A percentile compares a stretch with the other conserved stretches of the same genome.
Conservation (phyloP, 2,797 vertebrate species). For the Silurus lanzhouensis region DNA sequence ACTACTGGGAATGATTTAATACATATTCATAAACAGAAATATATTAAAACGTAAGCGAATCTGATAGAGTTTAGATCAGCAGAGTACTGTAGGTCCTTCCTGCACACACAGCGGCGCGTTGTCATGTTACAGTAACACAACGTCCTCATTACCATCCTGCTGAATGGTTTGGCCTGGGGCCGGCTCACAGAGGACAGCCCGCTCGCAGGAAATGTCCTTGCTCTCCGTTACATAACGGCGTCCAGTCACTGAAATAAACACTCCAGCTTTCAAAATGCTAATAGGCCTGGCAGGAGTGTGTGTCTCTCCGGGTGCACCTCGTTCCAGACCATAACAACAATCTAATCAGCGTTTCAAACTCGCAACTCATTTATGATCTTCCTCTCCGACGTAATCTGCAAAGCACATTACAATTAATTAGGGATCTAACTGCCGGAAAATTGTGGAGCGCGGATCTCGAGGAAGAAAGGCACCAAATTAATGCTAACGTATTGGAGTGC, state of each 20-base stretch:
- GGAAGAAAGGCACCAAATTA: conserved; percentile 25
- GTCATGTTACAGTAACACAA: conserved; percentile 6
- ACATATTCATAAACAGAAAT: no score
- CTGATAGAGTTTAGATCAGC: no score
- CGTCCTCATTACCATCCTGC: conserved; percentile 30
- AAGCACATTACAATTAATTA: conserved; percentile 31
- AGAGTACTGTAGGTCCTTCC: no score
- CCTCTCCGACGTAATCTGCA: conserved; percentile 2
- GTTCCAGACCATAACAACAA: conserved; percentile 4
- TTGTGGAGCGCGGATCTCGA: neutral
- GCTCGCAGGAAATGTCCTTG: conserved; percentile 25
- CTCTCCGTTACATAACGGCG: conserved; percentile 31
- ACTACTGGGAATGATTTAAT: no score
- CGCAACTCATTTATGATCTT: conserved; percentile 14
- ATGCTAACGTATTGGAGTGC: conserved; percentile 16
- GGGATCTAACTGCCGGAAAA: conserved; percentile 18
- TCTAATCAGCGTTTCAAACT: conserved; percentile 18
- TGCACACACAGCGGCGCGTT: neutral
- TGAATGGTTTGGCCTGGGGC: conserved; percentile 50
- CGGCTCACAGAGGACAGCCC: conserved; percentile 33
- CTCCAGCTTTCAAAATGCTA: neutral
- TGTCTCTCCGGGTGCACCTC: neutral
- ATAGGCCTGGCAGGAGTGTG: conserved; percentile 8
- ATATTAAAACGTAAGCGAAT: no score
- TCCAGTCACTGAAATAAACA: conserved; percentile 12